These are phyloP conservation scores for Scomber scombrus DNA, from an alignment of 2,113 vertebrate species.

Conservation along the genomic window DNA sequence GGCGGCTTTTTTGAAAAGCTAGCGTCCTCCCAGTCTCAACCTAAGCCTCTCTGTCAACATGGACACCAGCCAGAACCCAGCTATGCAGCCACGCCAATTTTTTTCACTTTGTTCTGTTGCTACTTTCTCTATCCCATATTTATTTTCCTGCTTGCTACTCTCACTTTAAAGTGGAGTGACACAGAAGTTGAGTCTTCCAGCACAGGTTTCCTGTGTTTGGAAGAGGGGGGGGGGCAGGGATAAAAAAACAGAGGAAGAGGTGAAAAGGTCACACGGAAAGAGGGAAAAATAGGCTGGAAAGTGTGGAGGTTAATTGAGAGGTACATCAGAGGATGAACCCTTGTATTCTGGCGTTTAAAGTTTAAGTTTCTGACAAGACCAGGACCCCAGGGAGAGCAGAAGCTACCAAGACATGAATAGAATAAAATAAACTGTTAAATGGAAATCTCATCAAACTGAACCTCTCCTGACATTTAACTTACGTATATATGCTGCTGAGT, in stretches of 20 bases:
- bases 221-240: constrained; percentile 53
- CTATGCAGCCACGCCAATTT: constrained; percentile 65
- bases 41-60: constrained; percentile 68
- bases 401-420: constrained; percentile 6
- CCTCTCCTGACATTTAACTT: constrained; percentile 16
- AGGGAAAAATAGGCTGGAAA: constrained; percentile 54
- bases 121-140: constrained; percentile 70
- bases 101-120: constrained; percentile 74
- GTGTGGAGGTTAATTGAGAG: constrained; percentile 64
- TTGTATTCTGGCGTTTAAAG: constrained; percentile 45
- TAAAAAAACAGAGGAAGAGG: constrained; percentile 69
- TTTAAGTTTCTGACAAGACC: constrained; percentile 5
- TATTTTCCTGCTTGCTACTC: constrained; percentile 75
- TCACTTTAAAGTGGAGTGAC: constrained; percentile 74
- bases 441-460: constrained; percentile 26
- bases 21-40: constrained; percentile 40
- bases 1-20: constrained; percentile 52
- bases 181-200: constrained; percentile 71
- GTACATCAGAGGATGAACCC: constrained; percentile 46
- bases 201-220: constrained; percentile 77
- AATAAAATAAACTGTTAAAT: constrained; percentile 37
- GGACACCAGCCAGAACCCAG: constrained; percentile 73
- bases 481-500: neutral
- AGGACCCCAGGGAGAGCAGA: constrained; percentile 11
- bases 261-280: constrained; percentile 67